phyloP scores from a whole-genome alignment of 2,888 invertebrate species.

The Silvanus unidentatus region DNA sequence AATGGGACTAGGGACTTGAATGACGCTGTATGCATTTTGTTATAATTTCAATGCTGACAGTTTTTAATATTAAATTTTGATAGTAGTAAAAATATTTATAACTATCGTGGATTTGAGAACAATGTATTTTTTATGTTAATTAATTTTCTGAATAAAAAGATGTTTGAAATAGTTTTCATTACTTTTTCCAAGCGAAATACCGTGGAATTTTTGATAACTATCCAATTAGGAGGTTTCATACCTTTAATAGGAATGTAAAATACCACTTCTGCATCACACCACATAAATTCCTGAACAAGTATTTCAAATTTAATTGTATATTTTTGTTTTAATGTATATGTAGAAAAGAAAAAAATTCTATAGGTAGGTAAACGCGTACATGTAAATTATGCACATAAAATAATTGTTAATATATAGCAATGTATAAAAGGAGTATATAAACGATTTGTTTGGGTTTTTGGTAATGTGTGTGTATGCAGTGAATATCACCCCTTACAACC shows the following conservation, averaged over 20 bases:
- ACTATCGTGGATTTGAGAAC: no score
- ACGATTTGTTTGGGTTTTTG: no score
- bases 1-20: slow-evolving; percentile 3
- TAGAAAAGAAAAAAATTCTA: not conserved
- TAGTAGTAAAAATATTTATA: no score
- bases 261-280: slow-evolving; percentile 2
- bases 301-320: slow-evolving; percentile 1
- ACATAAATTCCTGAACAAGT: not conserved
- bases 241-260: slow-evolving; percentile 1
- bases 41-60: not conserved
- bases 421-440: no score
- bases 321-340: not conserved
- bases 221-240: slow-evolving; percentile 4
- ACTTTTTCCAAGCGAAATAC: not conserved
- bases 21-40: not conserved
- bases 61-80: not conserved
- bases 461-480: no score
- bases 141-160: no score
- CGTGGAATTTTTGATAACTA: slow-evolving; percentile 4
- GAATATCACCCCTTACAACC: no score
- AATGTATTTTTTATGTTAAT: no score
- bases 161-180: not conserved
- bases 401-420: no score
- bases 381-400: no score
- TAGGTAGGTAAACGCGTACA: not conserved